A percentile compares a stretch with the other conserved stretches of the same genome.
Conservation (phyloP, 2,113 vertebrate genomes). For the Stomatorhinus ivindoensis region DNA sequence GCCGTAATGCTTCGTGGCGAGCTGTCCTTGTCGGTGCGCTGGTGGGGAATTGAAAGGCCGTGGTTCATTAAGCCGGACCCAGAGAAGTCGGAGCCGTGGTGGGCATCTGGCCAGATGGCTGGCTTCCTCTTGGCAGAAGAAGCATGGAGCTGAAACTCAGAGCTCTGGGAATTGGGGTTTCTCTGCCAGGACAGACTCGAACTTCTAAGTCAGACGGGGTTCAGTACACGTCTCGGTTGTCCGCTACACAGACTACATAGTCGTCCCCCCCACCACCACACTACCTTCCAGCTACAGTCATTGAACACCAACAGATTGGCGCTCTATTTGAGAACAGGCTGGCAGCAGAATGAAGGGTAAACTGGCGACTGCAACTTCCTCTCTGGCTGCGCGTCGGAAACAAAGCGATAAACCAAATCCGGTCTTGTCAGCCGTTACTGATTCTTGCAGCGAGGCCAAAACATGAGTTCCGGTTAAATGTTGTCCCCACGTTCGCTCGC, state of each 20-base stretch:
- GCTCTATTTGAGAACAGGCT: background rate
- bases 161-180: background rate
- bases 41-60: background rate
- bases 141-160: background rate
- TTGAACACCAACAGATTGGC: background rate
- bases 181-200: background rate
- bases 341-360: background rate
- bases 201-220: background rate
- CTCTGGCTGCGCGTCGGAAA: background rate
- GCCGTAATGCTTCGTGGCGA: background rate
- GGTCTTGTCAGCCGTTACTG: background rate
- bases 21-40: background rate
- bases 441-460: background rate
- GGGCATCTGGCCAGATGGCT: background rate
- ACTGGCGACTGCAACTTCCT: background rate
- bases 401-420: background rate
- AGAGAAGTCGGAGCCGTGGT: background rate
- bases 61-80: background rate
- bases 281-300: background rate
- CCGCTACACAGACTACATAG: background rate
- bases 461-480: background rate
- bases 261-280: background rate
- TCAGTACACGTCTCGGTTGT: background rate
- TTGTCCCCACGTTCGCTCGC: background rate
- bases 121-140: background rate